Evolutionary conservation across 2,797 vertebrate species (phyloP).

Genomic region (Vipera latastei): DNA sequence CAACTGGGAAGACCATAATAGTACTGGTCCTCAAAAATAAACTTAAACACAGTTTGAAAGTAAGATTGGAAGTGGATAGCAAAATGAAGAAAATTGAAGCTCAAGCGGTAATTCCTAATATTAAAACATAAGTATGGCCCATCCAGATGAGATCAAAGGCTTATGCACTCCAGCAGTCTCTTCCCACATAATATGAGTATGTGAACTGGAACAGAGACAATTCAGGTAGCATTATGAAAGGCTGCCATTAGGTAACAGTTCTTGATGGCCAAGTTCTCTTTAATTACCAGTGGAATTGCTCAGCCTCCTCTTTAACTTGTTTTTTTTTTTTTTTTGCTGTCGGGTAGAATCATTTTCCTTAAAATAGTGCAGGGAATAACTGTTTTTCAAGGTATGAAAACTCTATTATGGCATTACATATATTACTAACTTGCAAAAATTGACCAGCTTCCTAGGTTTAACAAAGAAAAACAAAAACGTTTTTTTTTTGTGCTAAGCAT

Average conservation of each 20-base stretch:
- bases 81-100: not conserved
- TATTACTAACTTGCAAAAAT: not conserved
- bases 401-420: not conserved
- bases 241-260: not conserved
- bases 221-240: not conserved
- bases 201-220: not conserved
- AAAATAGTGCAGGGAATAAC: no score
- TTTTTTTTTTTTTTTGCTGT: not conserved
- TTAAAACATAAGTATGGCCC: not conserved
- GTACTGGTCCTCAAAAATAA: not conserved
- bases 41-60: not conserved
- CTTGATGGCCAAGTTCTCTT: not conserved
- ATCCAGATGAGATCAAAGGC: not conserved
- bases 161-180: not conserved
- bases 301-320: not conserved
- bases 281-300: not conserved
- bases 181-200: not conserved
- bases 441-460: not conserved
- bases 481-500: not conserved
- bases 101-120: not conserved
- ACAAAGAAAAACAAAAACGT: not conserved
- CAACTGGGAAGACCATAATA: not conserved
- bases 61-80: not conserved
- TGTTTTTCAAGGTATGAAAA: not conserved
- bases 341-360: not conserved